Base-by-base conservation (phyloP, 2,888 invertebrate species). In the Pherbina coryleti region DNA sequence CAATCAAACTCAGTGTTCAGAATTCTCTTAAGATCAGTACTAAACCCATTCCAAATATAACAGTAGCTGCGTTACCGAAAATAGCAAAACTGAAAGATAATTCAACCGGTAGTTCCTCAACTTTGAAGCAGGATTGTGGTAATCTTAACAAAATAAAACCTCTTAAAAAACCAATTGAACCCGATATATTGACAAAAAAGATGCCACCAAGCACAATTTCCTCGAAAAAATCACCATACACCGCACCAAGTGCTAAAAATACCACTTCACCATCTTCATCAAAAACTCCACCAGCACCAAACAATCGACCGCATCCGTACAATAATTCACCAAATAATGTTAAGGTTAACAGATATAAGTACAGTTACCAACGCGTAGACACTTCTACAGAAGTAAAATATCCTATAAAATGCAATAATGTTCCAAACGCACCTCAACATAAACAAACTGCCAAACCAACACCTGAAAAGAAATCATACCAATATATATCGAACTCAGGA, bases 281-380 rank as follows among this genome's bases (percentile, higher is more conserved):
- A 37, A 37, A 22, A 44, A 66, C 66, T 19, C n/a, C n/a, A 66
- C 31, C 28, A 19, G 37, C 19, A 37, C 9, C 37, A 14, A 62
- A 57, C 7, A 64, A 69, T 62, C 69, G 62, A 28, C 44, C 14
- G 4, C 69, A 70, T 76, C 76, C 76, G 19, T 76, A 76, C 51
- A 31, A 57, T 19, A 34, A 70, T 5, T 19, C 51, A 17, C 51
- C 60, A 17, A 70, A 37, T 67, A 53, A 4, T 22, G 3, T 22
- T 17, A 66, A n/a, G 7, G 19, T 51, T 31, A 31, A 76, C n/a
- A 69, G 49, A 76, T 62, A 51, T 51, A 70, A 70, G 53, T 66
- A 66, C n/a, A 37, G 19, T 7, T 66, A 66, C 19, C 66, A 66
- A 66, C 31, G 66, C 1, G n/a, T 37, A 19, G 19, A 37, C 8